These are phyloP conservation scores for Hirtodrosophila histrioides DNA, from an alignment of 2,888 invertebrate species.

Conservation along the genomic window DNA sequence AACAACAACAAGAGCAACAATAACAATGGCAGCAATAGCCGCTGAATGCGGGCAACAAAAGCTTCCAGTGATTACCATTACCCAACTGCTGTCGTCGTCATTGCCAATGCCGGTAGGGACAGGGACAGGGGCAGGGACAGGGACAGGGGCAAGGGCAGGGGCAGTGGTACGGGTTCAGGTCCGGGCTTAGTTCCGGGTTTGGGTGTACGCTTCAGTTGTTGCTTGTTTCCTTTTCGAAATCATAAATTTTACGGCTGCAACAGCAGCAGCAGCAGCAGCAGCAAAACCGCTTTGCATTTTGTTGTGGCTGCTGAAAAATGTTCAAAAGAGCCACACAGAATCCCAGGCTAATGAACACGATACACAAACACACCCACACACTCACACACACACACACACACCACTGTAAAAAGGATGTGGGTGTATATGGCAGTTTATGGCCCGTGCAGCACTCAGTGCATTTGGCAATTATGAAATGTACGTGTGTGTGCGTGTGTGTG, in stretches of 20 bases:
- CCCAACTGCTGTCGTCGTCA: slow-evolving; percentile 31
- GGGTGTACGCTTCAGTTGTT: slow-evolving; percentile 27
- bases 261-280: slow-evolving; percentile 22
- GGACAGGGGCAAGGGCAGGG: neutral
- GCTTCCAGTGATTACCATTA: slow-evolving; percentile 40
- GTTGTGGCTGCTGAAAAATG: slow-evolving; percentile 53
- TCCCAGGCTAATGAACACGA: slow-evolving; percentile 69
- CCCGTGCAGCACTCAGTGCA: slow-evolving; percentile 60
- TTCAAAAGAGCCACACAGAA: slow-evolving; percentile 39
- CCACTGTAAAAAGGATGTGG: neutral
- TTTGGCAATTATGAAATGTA: slow-evolving; percentile 72
- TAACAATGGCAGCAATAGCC: slow-evolving; percentile 5
- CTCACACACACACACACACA: neutral
- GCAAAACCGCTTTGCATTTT: slow-evolving; percentile 49
- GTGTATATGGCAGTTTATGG: slow-evolving; percentile 40
- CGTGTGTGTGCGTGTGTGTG: slow-evolving; percentile 2
- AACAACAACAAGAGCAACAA: slow-evolving; percentile 8
- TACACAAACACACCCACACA: slow-evolving; percentile 11
- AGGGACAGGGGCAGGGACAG: slow-evolving; percentile 4
- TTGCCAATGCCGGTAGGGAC: slow-evolving; percentile 13
- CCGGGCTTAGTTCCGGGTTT: slow-evolving; percentile 17
- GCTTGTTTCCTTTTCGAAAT: slow-evolving; percentile 36
- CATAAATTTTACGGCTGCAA: slow-evolving; percentile 41
- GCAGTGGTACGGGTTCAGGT: neutral
- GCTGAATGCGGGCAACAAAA: slow-evolving; percentile 31